Percentiles rank a stretch among this genome's conserved stretches.
phyloP scores from a whole-genome alignment of 2,888 invertebrate species.

The Stenolophus ochropezus region DNA sequence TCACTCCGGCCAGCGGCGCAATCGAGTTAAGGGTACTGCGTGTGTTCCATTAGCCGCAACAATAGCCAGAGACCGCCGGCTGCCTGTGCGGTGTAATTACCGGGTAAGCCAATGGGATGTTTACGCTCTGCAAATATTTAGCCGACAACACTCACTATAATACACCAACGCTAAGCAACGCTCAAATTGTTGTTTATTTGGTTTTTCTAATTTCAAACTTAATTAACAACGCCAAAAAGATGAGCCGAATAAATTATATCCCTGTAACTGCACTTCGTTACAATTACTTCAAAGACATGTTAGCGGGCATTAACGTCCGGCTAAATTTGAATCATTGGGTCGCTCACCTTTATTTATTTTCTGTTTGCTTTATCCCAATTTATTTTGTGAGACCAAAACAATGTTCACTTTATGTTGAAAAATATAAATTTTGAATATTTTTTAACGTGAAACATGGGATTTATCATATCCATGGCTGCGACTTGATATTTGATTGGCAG shows the following conservation, averaged over 20 bases:
- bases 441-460: too few species aligned
- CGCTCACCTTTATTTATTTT: too few species aligned
- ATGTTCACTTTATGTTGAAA: too few species aligned
- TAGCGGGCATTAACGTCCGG: too few species aligned
- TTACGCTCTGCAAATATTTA: constrained; percentile 39
- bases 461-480: too few species aligned
- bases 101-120: constrained; percentile 33
- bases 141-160: constrained; percentile 17
- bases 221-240: constrained; percentile 28
- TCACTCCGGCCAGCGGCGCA: constrained; percentile 66
- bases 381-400: too few species aligned
- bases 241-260: background rate
- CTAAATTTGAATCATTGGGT: too few species aligned
- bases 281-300: too few species aligned
- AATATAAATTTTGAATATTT: too few species aligned
- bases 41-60: constrained; percentile 54
- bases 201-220: constrained; percentile 19
- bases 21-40: constrained; percentile 63
- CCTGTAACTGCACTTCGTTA: background rate
- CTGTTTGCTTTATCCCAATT: too few species aligned
- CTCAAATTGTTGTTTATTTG: constrained; percentile 44
- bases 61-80: constrained; percentile 12
- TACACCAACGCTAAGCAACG: background rate
- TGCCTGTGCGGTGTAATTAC: constrained; percentile 6
- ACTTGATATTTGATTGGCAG: too few species aligned